Conservation (phyloP, 2,797 vertebrate species). For the Anabacerthia variegaticeps region DNA sequence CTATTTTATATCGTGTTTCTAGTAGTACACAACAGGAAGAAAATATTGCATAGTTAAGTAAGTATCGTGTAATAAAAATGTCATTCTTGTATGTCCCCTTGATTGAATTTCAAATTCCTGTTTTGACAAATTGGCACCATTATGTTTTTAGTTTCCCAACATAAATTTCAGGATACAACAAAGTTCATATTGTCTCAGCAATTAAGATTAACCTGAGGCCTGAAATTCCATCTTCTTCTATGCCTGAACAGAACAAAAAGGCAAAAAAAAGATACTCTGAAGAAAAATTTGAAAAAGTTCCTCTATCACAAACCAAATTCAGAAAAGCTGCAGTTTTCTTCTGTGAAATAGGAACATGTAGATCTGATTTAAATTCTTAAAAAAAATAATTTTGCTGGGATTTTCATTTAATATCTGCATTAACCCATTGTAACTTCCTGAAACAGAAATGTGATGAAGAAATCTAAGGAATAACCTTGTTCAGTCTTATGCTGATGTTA, state of each 20-base stretch:
- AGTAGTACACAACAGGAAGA: not conserved
- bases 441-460: not conserved
- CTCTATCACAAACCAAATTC: not conserved
- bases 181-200: not conserved
- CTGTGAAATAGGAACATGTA: not conserved
- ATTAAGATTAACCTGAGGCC: not conserved
- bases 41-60: not conserved
- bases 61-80: not conserved
- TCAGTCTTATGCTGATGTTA: not conserved
- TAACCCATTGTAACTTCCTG: not conserved
- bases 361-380: not conserved
- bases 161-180: not conserved
- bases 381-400: not conserved
- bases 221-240: not conserved
- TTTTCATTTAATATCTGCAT: not conserved
- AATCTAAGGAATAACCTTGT: not conserved
- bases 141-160: not conserved
- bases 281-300: not conserved
- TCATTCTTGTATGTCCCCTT: not conserved
- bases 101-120: not conserved
- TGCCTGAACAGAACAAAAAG: not conserved
- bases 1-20: not conserved
- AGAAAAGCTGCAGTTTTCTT: not conserved
- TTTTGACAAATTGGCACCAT: not conserved
- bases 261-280: not conserved